These are phyloP conservation scores for Actenoides lindsayi DNA, from an alignment of 2,113 vertebrate species.

Conservation along the genomic window DNA sequence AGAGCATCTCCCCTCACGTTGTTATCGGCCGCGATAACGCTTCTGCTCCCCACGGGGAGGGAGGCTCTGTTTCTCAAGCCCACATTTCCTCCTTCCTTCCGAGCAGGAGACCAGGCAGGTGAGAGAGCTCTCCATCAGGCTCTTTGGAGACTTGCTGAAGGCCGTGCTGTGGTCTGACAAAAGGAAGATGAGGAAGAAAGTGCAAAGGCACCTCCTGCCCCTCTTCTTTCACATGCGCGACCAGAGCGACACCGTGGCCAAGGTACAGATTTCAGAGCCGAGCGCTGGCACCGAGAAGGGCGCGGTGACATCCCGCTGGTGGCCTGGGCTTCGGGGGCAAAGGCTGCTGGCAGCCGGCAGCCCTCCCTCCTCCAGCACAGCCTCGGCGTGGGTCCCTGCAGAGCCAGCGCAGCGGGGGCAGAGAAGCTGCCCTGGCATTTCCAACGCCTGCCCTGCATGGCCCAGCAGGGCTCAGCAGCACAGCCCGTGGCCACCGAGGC, in stretches of 20 bases:
- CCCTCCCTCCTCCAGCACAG: too few relatives aligned
- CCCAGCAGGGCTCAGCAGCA: too few relatives aligned
- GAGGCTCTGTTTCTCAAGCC: too few relatives aligned
- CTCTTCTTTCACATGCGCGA: not conserved
- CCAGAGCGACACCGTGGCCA: not conserved
- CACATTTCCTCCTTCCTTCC: too few relatives aligned
- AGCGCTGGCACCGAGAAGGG: too few relatives aligned
- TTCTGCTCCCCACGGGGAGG: not conserved
- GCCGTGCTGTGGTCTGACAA: not conserved
- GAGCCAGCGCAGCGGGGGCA: not conserved
- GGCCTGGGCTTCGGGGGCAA: not conserved
- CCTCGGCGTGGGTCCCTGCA: not conserved
- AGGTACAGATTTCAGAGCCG: not conserved
- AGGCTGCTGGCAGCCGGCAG: not conserved
- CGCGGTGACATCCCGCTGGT: too few relatives aligned
- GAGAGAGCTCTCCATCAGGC: not conserved
- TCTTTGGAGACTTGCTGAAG: not conserved
- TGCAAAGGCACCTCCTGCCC: not conserved
- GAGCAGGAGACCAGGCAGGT: too few relatives aligned
- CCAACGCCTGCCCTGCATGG: not conserved
- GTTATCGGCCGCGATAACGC: too few relatives aligned
- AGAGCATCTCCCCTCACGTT: not conserved
- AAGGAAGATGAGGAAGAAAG: not conserved
- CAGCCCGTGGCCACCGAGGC: too few relatives aligned
- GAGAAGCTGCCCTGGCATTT: not conserved